phyloP scores from a whole-genome alignment of 30 jellyfish, hydroid and myxozoan species.

The Aurelia sp. region DNA sequence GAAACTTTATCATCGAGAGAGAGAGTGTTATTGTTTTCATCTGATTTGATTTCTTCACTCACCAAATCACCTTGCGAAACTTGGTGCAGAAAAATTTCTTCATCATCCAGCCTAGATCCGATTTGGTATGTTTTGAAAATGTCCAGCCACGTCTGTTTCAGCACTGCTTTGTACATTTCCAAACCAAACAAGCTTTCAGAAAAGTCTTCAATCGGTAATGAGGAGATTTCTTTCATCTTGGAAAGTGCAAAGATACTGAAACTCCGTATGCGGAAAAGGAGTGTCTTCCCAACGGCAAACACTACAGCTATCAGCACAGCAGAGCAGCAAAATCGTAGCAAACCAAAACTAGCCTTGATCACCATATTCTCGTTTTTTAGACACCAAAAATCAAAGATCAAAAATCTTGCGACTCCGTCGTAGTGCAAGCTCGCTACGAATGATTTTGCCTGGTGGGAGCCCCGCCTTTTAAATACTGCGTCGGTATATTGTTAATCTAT shows the following conservation, averaged over 20 bases:
- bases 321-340: not conserved
- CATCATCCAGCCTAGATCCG: conserved; percentile 9
- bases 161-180: conserved; percentile 52
- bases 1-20: not conserved
- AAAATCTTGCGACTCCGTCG: too few species aligned
- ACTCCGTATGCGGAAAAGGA: not conserved
- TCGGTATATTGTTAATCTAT: not conserved
- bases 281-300: not conserved
- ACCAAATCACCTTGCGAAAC: not conserved
- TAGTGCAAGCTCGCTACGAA: too few species aligned
- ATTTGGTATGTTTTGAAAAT: conserved; percentile 18
- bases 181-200: conserved; percentile 48
- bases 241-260: not conserved
- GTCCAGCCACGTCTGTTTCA: conserved; percentile 41
- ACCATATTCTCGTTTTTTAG: too few species aligned
- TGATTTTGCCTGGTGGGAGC: too few species aligned
- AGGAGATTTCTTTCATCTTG: conserved; percentile 14
- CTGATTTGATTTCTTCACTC: not conserved
- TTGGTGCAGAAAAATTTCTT: not conserved
- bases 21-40: not conserved
- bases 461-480: not conserved
- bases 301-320: not conserved
- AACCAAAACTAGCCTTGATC: not conserved
- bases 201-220: conserved; percentile 36
- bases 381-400: too few species aligned